Base-by-base conservation (phyloP, 2,113 vertebrate genomes). In the Semnornis frantzii region DNA sequence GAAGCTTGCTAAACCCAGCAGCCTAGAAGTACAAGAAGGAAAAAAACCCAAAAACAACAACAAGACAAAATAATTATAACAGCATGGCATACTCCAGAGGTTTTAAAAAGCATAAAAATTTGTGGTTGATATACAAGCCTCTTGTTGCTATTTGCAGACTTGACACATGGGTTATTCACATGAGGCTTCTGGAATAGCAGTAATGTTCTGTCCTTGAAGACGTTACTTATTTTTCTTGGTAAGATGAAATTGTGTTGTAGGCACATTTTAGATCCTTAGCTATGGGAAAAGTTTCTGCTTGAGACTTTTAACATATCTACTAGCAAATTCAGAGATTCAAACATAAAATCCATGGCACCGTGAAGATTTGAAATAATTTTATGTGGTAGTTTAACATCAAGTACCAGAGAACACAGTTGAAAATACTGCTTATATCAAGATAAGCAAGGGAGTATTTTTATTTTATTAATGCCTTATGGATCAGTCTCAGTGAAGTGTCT, bases 191-290 rank as follows among this genome's bases (percentile, higher is more conserved):
- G 65, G 64, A 94, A 83, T 91, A 83, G 57, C 37, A 78, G 59
- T 60, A 69, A 66, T 37, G 42, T 85, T 93, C 85, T 92, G 46
- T 62, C 91, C 66, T 71, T 63, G 72, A 77, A 92, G 82, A 91
- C 34, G 57, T 85, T 65, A 68, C 73, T 77, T 66, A 31, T 74
- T 93, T 90, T 81, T 60, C 33, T 68, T 60, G 48, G 42, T 83
- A 54, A 42, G 85, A 78, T 60, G 48, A 77, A 77, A 48, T 44
- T 89, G 37, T 62, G 68, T 73, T 91, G 39, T 46, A 77, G 64
- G 74, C 44, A 42, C 5, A 78, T 23, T 42, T 87, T 83, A 70
- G 46, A 59, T 80, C 33, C 30, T 15, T 50, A 82, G 71, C 68
- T 79, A 16, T 30, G 82, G 39, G 85, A 85, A 39, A 81, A 57